phyloP scores from a whole-genome alignment of 2,888 invertebrate genomes.

The Eretmocerus hayati region DNA sequence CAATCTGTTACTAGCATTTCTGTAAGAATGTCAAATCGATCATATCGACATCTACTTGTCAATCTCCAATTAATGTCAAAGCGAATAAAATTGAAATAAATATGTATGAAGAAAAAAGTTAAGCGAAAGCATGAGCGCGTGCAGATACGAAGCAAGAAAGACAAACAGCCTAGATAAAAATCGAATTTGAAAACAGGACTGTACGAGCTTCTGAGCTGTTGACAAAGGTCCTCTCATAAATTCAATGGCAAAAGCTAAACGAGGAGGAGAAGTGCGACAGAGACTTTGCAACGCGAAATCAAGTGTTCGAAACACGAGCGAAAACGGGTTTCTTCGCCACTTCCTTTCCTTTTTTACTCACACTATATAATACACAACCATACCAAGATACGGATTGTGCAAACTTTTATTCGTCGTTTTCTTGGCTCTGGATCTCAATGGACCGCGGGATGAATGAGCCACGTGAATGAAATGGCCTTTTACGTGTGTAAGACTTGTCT shows the following conservation, averaged over 20 bases:
- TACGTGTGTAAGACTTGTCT: conserved; percentile 18
- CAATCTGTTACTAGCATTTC: no score
- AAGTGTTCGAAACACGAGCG: conserved; percentile 19
- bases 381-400: no score
- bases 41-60: no score
- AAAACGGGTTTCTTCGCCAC: conserved; percentile 14
- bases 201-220: conserved; percentile 24
- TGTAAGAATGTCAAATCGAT: no score
- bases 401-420: conserved; percentile 15
- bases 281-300: conserved; percentile 16
- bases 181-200: conserved; percentile 21
- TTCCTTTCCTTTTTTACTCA: neutral
- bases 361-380: no score
- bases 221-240: conserved; percentile 23
- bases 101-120: no score
- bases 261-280: conserved; percentile 1
- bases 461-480: conserved; percentile 18
- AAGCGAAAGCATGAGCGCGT: no score
- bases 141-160: neutral
- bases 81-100: no score
- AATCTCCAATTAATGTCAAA: no score
- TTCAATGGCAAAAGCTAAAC: conserved; percentile 8
- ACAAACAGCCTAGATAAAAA: conserved; percentile 15
- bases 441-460: conserved; percentile 18
- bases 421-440: conserved; percentile 13